Evolutionary conservation across 2,113 vertebrate species (phyloP), one percentile per base, ranked within the genome.

Genomic region (Labrus mixtus): DNA sequence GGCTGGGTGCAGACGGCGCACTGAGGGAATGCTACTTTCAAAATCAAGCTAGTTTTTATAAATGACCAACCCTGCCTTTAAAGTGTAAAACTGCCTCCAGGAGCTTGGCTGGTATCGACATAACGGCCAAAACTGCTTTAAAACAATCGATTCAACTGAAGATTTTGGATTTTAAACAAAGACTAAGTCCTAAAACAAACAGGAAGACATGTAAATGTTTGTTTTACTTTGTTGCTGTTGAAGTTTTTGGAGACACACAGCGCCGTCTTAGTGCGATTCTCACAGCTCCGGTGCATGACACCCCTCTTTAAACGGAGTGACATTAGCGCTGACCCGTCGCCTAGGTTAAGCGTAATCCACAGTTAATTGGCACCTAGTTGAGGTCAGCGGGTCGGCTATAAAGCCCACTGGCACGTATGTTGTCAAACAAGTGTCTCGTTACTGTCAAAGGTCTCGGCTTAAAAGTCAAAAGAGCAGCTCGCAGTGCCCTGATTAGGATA

Each of bases 331-430:
- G 91, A 93, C 90, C 93, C 86, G 73, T 88, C 82, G 68, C 88
- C 82, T 81, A 86, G 80, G 89, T 90, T 92, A 89, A 90, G 74
- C 87, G 45, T 94, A 94, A 94, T 95, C 93, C 92, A 91, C 83
- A 90, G 91, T 92, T 94, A 94, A 95, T 94, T 94, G 93, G 92
- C 92, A 91, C 90, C 89, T 93, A 75, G 83, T 67, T 16, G 83
- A 74, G 91, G 91, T 94, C 92, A 92, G 69, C 68, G 79, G 89
- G 83, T 81, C 56, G 58, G 71, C 76, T 48, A 71, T 89, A 83
- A 91, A 85, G 87, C 83, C 87, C 74, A 56, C 58, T 89, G 88
- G 83, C 89, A 91, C 86, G 85, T 81, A 91, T 91, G 87, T 92
- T 93, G 90, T 94, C 92, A 93, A 94, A 93, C 90, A 92, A 92